Base-by-base conservation (phyloP, 1,140 invertebrate species). In the Leucophenga varia region DNA sequence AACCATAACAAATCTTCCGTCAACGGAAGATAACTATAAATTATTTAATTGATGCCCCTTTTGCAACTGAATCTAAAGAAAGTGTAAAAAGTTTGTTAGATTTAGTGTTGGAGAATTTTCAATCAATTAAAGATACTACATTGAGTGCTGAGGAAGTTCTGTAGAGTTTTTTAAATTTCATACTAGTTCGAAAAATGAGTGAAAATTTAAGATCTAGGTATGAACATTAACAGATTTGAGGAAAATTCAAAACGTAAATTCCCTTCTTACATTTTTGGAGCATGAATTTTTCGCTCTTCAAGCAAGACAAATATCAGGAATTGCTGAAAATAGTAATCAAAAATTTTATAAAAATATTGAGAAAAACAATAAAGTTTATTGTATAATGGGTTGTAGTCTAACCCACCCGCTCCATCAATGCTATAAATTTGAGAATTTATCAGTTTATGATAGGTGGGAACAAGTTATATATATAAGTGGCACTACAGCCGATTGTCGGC, bases 131-230 rank as follows among this genome's bases (percentile, higher is more conserved):
- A n/a, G 16, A 14, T n/a, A 38, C 36, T 17, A 38, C 10, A 13
- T 12, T 38, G 16, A n/a, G n/a, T n/a, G n/a, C n/a, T n/a, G n/a
- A n/a, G n/a, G n/a, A n/a, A n/a, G n/a, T n/a, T n/a, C n/a, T n/a
- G n/a, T n/a, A n/a, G n/a, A n/a, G n/a, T n/a, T n/a, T n/a, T n/a
- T n/a, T n/a, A n/a, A n/a, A n/a, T n/a, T n/a, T 38, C 18, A 7
- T 38, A 18, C 19, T 38, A 18, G 3, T 38, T 17, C 36, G 36
- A n/a, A 38, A 38, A 38, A 38, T 38, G 36, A 38, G 18, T 6
- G 32, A 19, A 7, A 13, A 19, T 38, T 38, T 38, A 38, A 38
- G 36, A n/a, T 10, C 19, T 5, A 38, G 19, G 36, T 38, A 18
- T 17, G 12, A 38, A 38, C 36, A 38, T 19, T 38, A 6, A 17